These are phyloP conservation scores for Drosophila watanabei DNA, from an alignment of 1,140 invertebrate genomes.

Conservation along the genomic window DNA sequence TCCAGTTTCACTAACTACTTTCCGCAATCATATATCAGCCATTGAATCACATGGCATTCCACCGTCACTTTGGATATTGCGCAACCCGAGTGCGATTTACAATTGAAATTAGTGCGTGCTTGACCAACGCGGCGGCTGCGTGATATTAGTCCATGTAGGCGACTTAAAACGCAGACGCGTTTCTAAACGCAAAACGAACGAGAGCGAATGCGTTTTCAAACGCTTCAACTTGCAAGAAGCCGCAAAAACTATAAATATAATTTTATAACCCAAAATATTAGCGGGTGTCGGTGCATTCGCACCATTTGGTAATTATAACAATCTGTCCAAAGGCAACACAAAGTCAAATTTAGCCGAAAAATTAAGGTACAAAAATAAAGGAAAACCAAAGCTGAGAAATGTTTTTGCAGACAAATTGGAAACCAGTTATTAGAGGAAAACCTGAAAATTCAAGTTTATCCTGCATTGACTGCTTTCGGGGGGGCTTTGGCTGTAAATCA, in stretches of 20 bases:
- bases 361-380: constrained; percentile 27
- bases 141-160: constrained; percentile 33
- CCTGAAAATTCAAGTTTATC: constrained; percentile 77
- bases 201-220: constrained; percentile 33
- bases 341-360: constrained; percentile 11
- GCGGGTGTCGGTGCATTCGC: constrained; percentile 14
- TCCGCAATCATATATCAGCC: constrained; percentile 33
- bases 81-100: constrained; percentile 46
- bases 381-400: constrained; percentile 23
- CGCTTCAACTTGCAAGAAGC: constrained; percentile 21
- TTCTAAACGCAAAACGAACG: constrained; percentile 9
- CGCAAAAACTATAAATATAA: constrained; percentile 16
- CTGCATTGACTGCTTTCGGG: constrained; percentile 36
- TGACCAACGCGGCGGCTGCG: constrained; percentile 41
- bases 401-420: constrained; percentile 42
- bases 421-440: constrained; percentile 66
- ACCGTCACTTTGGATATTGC: constrained; percentile 40
- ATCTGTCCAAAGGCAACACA: constrained; percentile 25
- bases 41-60: constrained; percentile 28
- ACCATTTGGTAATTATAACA: constrained; percentile 43
- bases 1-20: constrained; percentile 35
- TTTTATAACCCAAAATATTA: constrained; percentile 20
- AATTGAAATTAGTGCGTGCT: constrained; percentile 61
- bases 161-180: constrained; percentile 25
- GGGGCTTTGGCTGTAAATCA: constrained; percentile 36